These are phyloP conservation scores for Hypanus sabinus DNA, from an alignment of 2,113 vertebrate species.

Conservation along the genomic window DNA sequence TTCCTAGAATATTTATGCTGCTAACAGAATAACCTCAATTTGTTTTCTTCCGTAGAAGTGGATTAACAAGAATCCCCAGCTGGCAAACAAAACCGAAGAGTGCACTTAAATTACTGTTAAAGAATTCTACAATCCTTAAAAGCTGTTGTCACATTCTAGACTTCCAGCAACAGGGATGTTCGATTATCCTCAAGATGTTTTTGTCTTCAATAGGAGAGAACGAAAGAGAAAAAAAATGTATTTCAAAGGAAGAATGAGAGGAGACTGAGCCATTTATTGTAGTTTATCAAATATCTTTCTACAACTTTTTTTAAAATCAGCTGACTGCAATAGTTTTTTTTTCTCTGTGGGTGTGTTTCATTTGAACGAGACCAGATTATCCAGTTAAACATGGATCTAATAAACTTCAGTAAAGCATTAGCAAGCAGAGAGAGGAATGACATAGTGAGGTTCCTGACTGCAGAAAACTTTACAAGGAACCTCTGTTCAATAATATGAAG, in stretches of 20 bases:
- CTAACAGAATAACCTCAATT: background rate
- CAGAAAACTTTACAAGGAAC: background rate
- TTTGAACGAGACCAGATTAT: background rate
- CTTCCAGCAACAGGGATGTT: background rate
- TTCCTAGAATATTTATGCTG: background rate
- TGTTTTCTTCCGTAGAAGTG: conserved; percentile 13
- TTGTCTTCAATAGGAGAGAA: background rate
- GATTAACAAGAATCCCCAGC: background rate
- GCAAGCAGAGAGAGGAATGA: background rate
- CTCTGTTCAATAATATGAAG: background rate
- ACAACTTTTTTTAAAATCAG: no score
- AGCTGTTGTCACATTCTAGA: background rate
- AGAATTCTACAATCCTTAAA: background rate
- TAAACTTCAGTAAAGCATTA: background rate
- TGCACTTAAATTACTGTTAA: background rate
- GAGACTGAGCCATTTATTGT: background rate
- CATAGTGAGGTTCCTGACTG: no score
- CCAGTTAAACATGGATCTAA: background rate
- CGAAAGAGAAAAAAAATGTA: background rate
- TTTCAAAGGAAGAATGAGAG: no score
- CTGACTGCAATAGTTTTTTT: no score
- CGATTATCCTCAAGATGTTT: no score
- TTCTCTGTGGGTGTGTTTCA: no score
- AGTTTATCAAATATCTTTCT: background rate
- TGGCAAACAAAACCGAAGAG: background rate